Evolutionary conservation across 2,888 invertebrate genomes (phyloP).

Genomic region (Macrosoma leucophasiata): DNA sequence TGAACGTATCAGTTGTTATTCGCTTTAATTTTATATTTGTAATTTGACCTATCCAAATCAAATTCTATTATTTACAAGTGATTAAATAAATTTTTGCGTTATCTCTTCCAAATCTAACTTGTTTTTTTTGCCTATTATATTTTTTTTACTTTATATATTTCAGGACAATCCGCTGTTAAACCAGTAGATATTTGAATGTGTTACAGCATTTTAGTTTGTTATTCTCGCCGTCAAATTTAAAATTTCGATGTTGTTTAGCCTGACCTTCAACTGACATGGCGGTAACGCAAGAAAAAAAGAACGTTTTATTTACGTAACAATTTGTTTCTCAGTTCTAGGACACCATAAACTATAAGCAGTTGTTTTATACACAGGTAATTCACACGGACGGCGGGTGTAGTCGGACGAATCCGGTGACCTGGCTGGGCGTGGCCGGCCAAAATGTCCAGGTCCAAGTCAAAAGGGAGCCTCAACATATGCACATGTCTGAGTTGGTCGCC

Average conservation of each 20-base stretch:
- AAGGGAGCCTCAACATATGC: slow-evolving; percentile 77
- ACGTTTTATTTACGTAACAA: slow-evolving; percentile 2
- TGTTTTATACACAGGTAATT: slow-evolving; percentile 41
- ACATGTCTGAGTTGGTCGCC: slow-evolving; percentile 76
- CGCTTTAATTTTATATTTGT: no score
- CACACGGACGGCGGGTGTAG: slow-evolving; percentile 79
- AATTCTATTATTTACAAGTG: no score
- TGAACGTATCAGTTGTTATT: no score
- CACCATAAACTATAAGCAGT: slow-evolving; percentile 5
- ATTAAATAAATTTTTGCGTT: no score
- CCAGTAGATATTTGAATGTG: no score
- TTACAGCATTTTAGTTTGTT: neutral
- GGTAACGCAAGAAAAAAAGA: neutral
- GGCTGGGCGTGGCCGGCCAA: slow-evolving; percentile 68
- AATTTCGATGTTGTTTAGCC: neutral
- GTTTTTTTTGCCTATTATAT: no score
- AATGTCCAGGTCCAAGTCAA: slow-evolving; percentile 78
- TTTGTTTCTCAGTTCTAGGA: neutral
- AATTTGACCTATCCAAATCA: no score
- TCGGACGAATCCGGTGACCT: slow-evolving; percentile 81
- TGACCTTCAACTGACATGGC: neutral
- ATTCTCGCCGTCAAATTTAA: neutral
- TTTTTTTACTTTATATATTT: no score
- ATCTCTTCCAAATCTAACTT: no score
- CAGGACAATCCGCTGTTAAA: no score